Evolutionary conservation across 2,113 vertebrate genomes (phyloP).

Genomic region (Muntiacus muntjak): DNA sequence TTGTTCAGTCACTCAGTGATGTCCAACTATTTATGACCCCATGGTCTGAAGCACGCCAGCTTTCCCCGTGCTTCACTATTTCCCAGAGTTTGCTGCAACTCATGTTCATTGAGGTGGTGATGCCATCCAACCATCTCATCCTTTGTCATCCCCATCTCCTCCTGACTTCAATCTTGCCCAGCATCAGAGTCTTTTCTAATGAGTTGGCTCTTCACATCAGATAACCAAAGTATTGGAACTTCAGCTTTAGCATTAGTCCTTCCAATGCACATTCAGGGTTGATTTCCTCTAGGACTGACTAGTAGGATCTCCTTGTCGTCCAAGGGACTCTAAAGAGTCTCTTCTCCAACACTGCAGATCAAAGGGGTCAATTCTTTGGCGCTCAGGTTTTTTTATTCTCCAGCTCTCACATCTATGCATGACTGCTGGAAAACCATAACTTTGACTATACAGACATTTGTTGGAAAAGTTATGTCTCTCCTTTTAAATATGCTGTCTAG

Average conservation of each 20-base stretch:
- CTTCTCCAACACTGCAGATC: neutral
- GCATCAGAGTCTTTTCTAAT: neutral
- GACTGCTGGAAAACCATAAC: neutral
- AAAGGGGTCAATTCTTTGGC: accelerated
- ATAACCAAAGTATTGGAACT: neutral
- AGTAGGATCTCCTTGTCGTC: neutral
- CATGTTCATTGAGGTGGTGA: neutral
- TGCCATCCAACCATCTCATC: neutral
- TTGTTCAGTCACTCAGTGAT: neutral
- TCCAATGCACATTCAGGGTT: neutral
- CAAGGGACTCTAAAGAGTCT: neutral
- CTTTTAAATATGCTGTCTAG: neutral
- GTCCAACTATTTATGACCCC: neutral
- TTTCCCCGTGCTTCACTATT: neutral
- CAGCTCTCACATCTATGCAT: neutral
- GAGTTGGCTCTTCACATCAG: accelerated
- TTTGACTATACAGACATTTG: neutral
- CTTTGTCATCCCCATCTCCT: neutral
- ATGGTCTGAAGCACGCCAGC: neutral
- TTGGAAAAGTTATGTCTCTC: neutral
- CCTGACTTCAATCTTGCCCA: neutral
- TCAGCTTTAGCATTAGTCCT: neutral
- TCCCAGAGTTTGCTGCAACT: neutral
- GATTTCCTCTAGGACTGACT: neutral
- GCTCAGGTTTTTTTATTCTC: neutral